Base-by-base conservation (phyloP, 2,888 invertebrate species). In the Schizotus pectinicornis region DNA sequence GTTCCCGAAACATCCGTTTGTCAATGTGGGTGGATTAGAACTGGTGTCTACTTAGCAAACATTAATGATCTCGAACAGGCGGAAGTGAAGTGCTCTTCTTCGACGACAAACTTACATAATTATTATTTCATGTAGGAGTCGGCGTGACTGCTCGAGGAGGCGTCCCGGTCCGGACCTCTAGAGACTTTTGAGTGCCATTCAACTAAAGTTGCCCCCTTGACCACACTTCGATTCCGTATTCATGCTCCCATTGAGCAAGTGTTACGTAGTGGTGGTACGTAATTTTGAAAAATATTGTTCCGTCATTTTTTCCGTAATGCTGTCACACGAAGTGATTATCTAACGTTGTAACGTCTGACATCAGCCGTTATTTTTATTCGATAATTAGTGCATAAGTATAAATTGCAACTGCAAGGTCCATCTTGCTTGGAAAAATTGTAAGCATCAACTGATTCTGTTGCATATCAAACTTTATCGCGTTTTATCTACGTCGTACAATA, bases 41-140 rank as follows among this genome's bases (percentile, higher is more conserved):
- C 58, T 54, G 50, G 57, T 55, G 58, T 56, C 59, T 61, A 58
- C 59, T 62, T 55, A 62, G 48, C 59, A 63, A 67, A 65, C 66
- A 64, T 65, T 67, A 71, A 69, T 65, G 67, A 67, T 68, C 64
- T 61, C 62, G 62, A 67, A 67, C 68, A 63, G 65, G 68, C 67
- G 58, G 50, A 62, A 58, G 54, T 67, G 60, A 57, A 71, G 71
- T 64, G 63, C 54, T 60, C 60, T 62, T 60, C 64, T 66, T 57
- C 48, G 51, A 55, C 47, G 62, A 61, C 64, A 70, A 71, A 70
- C 71, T 70, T 70, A 65, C 66, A 61, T 71, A 71, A 71, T 71
- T 67, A 69, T 70, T 69, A 71, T 71, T 71, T 67, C 66, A 67
- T 66, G 65, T 57, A 61, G 63, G 57, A 54, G 59, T 47, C 58